Conservation (phyloP, 2,888 invertebrate species). For the Erannis defoliaria region DNA sequence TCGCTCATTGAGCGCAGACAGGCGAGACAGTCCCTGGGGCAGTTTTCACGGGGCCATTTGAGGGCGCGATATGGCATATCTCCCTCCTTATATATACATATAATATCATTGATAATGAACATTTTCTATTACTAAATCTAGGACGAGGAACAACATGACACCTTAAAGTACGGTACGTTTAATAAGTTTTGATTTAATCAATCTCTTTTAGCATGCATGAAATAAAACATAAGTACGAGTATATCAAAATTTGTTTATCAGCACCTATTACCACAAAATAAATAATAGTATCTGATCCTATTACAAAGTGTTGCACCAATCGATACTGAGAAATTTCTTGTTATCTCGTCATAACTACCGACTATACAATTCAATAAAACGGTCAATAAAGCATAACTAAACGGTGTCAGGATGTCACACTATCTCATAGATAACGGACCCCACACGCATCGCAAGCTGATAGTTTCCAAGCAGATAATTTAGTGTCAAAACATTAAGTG, state of each 20-base stretch:
- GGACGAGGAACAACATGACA: no score
- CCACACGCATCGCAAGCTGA: slow-evolving; percentile 3
- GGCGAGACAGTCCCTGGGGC: no score
- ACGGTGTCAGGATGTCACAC: slow-evolving; percentile 34
- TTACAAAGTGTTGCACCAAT: background rate
- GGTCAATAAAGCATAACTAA: slow-evolving; percentile 26
- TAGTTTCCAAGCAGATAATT: background rate
- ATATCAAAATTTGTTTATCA: background rate
- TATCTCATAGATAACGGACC: slow-evolving; percentile 48
- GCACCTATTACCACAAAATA: no score
- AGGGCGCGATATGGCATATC: no score
- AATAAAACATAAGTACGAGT: background rate
- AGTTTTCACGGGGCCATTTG: no score
- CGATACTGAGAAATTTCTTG: slow-evolving; percentile 11
- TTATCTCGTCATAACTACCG: slow-evolving; percentile 16
- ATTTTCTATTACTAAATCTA: no score
- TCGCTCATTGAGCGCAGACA: no score
- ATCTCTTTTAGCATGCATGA: background rate
- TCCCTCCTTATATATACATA: no score
- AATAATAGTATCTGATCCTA: background rate
- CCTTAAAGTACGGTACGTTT: no score
- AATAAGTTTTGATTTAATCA: background rate
- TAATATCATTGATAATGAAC: no score
- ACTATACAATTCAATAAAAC: slow-evolving; percentile 21
- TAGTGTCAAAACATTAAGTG: slow-evolving; percentile 8